phyloP scores from a whole-genome alignment of 2,797 vertebrate species.

The Phataginus tetradactyla region DNA sequence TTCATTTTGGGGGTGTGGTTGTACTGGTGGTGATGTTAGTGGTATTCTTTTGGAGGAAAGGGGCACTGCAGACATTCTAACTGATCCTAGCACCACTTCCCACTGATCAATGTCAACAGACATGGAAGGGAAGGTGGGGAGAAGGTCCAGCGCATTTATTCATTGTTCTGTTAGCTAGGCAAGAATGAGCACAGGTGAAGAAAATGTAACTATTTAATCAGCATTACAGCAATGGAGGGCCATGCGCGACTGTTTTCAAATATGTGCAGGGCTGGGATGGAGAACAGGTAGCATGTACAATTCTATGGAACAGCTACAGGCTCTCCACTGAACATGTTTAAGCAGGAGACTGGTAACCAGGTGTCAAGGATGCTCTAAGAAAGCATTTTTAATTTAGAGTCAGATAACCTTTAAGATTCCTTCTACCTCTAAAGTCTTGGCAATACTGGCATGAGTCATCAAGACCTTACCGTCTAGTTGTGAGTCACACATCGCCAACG shows the following conservation, averaged over 20 bases:
- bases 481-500: slow-evolving; percentile 72
- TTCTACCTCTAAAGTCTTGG: slow-evolving; percentile 38
- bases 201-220: background rate
- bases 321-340: background rate
- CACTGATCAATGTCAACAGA: background rate
- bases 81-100: background rate
- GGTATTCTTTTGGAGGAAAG: background rate
- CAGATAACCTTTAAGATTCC: slow-evolving; percentile 3
- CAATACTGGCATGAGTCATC: slow-evolving; percentile 59
- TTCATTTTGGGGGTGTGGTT: background rate
- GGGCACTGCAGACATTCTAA: background rate
- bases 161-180: background rate
- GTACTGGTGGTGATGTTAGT: background rate
- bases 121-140: too few relatives aligned
- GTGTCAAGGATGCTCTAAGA: slow-evolving; percentile 41
- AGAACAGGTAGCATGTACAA: background rate
- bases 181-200: background rate
- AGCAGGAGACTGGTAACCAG: background rate
- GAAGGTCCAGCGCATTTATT: background rate
- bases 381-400: slow-evolving; percentile 20
- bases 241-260: background rate
- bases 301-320: background rate
- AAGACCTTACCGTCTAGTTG: background rate
- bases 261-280: background rate
- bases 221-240: background rate